Percentiles rank a stretch among this genome's conserved stretches.
These are phyloP conservation scores for Stichopus horrens DNA, from an alignment of 53 echinoderm and acorn worm species.

Conservation along the genomic window DNA sequence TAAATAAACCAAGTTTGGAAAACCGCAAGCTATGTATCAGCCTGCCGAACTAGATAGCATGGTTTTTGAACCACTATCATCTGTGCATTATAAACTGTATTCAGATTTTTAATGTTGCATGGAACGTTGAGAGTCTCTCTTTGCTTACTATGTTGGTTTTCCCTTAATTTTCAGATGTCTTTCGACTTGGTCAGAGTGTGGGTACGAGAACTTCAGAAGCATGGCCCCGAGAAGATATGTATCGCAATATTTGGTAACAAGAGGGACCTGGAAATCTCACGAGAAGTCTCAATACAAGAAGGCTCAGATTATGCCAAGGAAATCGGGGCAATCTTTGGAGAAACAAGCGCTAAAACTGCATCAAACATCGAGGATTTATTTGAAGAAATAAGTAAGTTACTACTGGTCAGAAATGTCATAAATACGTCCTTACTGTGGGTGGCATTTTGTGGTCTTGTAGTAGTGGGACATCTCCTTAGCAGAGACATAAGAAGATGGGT, in stretches of 20 bases:
- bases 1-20: no score
- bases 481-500: no score
- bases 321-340: constrained; percentile 85
- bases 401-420: no score
- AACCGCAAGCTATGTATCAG: no score
- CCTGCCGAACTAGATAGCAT: no score
- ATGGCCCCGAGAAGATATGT: constrained; percentile 91
- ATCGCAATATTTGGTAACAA: constrained; percentile 93
- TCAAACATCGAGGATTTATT: constrained; percentile 83
- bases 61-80: no score
- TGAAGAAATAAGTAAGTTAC: constrained; percentile 87
- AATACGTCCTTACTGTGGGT: no score
- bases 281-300: constrained; percentile 69
- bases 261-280: constrained; percentile 73
- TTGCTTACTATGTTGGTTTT: neutral
- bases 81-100: no score
- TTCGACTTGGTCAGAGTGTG: constrained; percentile 78
- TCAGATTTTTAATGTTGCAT: no score
- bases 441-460: no score
- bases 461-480: no score
- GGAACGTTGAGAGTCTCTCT: no score
- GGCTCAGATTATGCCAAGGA: constrained; percentile 85
- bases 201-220: constrained; percentile 77
- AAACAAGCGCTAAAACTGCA: constrained; percentile 98
- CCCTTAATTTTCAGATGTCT: constrained; percentile 60